phyloP scores from a whole-genome alignment of 1,140 invertebrate genomes.

The Zaprionus tsacasi region DNA sequence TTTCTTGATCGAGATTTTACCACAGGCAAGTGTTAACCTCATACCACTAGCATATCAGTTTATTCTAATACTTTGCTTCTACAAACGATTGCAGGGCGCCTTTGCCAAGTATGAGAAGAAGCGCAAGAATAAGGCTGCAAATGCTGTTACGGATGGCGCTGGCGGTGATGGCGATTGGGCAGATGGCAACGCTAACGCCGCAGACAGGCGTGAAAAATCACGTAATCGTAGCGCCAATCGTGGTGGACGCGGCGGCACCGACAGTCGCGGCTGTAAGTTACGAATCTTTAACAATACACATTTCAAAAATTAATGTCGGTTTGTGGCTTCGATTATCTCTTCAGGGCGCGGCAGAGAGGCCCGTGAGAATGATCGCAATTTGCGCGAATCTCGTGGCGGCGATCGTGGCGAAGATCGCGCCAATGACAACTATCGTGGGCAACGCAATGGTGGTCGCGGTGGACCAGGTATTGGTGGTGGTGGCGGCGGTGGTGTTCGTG shows the following conservation, averaged over 20 bases:
- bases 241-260: conserved; percentile 85
- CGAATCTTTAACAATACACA: neutral
- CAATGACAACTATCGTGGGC: conserved; percentile 80
- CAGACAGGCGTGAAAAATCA: conserved; percentile 84
- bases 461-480: conserved; percentile 79
- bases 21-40: conserved; percentile 84
- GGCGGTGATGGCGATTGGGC: conserved; percentile 85
- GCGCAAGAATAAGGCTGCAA: conserved; percentile 90
- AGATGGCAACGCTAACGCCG: conserved; percentile 83
- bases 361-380: conserved; percentile 83
- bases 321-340: neutral
- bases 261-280: conserved; percentile 83
- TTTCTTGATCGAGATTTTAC: conserved; percentile 90
- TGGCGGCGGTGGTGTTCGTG: conserved; percentile 85
- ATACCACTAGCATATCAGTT: neutral
- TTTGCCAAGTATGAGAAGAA: conserved; percentile 93
- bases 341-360: conserved; percentile 82
- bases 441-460: conserved; percentile 80
- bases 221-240: conserved; percentile 84
- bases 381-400: conserved; percentile 84
- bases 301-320: neutral
- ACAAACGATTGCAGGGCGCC: conserved; percentile 85
- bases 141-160: conserved; percentile 81
- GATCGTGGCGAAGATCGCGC: conserved; percentile 85
- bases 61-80: neutral